phyloP scores from a whole-genome alignment of 2,888 invertebrate genomes.

The Catotricha subobsoleta region DNA sequence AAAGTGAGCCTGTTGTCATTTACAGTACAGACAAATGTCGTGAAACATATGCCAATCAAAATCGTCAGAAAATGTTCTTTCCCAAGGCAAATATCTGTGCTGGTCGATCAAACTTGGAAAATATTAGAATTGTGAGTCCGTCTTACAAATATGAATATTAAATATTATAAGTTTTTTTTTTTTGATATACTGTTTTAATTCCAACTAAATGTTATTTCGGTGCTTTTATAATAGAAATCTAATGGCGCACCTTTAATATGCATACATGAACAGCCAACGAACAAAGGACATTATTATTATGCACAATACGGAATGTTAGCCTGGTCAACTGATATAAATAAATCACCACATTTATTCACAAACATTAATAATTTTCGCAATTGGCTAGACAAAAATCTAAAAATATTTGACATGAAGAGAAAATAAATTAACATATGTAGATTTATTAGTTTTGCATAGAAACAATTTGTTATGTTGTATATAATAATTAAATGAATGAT shows the following conservation, averaged over 20 bases:
- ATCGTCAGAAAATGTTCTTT: background rate
- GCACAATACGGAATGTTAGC: background rate
- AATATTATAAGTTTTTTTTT: background rate
- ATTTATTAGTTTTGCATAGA: no score
- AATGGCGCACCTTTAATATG: conserved; percentile 3
- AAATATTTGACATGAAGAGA: no score
- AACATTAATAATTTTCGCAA: conserved; percentile 1
- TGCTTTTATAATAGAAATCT: background rate
- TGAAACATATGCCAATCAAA: background rate
- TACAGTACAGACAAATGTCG: background rate
- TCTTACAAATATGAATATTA: background rate
- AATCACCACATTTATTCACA: conserved; percentile 1
- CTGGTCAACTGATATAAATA: background rate
- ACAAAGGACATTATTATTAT: conserved; percentile 1
- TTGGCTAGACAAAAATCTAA: background rate
- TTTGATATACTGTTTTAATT: background rate
- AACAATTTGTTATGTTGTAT: no score
- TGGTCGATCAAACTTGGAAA: background rate
- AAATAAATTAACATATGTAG: no score
- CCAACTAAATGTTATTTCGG: background rate
- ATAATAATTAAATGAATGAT: no score
- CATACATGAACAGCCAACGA: background rate
- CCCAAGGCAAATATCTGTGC: conserved; percentile 1
- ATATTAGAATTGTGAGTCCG: conserved; percentile 1
- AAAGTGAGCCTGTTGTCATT: background rate